Percentiles rank a stretch among this genome's conserved stretches.
Conservation (phyloP, 2,888 invertebrate species). For the Euplagia quadripunctaria region DNA sequence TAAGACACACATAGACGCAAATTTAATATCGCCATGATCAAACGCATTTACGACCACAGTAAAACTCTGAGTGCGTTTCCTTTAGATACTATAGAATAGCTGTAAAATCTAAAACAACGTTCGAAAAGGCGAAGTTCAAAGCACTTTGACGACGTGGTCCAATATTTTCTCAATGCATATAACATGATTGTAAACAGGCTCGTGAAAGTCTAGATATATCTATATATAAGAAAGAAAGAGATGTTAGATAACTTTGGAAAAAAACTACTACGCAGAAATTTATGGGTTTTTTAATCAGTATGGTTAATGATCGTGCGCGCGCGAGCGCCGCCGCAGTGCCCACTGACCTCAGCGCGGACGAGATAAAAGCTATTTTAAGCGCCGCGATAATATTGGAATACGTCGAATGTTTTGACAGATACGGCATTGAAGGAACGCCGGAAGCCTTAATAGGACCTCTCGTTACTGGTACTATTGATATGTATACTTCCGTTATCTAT, state of each 20-base stretch:
- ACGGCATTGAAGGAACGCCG: conserved; percentile 77
- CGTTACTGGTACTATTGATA: conserved; percentile 49
- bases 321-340: conserved; percentile 71
- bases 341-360: conserved; percentile 83
- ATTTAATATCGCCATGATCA: conserved; percentile 69
- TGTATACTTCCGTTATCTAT: conserved; percentile 42
- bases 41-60: conserved; percentile 70
- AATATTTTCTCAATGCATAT: conserved; percentile 26
- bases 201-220: conserved; percentile 20
- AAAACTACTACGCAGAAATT: conserved; percentile 66
- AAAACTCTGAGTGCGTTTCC: conserved; percentile 62
- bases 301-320: conserved; percentile 76
- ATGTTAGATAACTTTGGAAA: conserved; percentile 55
- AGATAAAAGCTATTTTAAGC: conserved; percentile 86
- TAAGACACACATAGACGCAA: conserved; percentile 57
- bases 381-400: conserved; percentile 79
- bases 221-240: conserved; percentile 33
- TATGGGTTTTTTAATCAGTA: conserved; percentile 74
- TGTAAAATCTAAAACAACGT: conserved; percentile 43
- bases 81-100: conserved; percentile 47
- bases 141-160: conserved; percentile 15
- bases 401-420: conserved; percentile 77
- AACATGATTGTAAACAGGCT: conserved; percentile 11
- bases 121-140: conserved; percentile 29
- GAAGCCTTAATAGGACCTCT: conserved; percentile 70